Evolutionary conservation across 1,140 invertebrate species (phyloP).

Genomic region (Philotrypesis tridentata): DNA sequence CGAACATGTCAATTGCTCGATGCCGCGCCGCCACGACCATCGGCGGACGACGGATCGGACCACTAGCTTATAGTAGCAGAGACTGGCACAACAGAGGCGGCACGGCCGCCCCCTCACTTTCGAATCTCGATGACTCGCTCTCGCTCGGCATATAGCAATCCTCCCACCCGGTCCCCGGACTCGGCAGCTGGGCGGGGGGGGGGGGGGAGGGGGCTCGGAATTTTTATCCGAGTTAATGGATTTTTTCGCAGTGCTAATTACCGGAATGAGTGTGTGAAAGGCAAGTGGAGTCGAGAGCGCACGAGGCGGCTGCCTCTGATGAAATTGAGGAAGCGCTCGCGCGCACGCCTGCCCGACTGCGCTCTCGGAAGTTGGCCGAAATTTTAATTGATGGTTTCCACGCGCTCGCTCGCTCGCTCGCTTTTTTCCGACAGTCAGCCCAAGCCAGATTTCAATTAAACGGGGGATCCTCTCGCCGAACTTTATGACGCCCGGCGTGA

Average conservation of each 20-base stretch:
- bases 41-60: background rate
- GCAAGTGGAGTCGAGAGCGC: background rate
- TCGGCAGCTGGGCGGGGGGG: no score
- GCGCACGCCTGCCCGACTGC: background rate
- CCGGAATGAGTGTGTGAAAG: conserved; percentile 9
- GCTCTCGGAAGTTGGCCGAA: conserved; percentile 1
- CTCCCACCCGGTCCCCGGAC: background rate
- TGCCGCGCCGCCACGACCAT: background rate
- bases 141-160: background rate
- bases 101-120: background rate
- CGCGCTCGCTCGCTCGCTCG: background rate
- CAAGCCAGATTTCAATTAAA: background rate
- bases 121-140: background rate
- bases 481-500: background rate
- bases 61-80: background rate
- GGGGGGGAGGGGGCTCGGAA: background rate
- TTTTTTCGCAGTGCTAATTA: conserved; percentile 37
- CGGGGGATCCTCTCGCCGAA: background rate
- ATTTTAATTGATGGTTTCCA: conserved; percentile 42
- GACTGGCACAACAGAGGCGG: no score
- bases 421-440: background rate
- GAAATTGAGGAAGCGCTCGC: background rate
- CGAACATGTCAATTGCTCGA: conserved; percentile 40
- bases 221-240: conserved; percentile 43
- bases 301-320: background rate